phyloP scores from a whole-genome alignment of 2,888 invertebrate species.

The Arge pagana region DNA sequence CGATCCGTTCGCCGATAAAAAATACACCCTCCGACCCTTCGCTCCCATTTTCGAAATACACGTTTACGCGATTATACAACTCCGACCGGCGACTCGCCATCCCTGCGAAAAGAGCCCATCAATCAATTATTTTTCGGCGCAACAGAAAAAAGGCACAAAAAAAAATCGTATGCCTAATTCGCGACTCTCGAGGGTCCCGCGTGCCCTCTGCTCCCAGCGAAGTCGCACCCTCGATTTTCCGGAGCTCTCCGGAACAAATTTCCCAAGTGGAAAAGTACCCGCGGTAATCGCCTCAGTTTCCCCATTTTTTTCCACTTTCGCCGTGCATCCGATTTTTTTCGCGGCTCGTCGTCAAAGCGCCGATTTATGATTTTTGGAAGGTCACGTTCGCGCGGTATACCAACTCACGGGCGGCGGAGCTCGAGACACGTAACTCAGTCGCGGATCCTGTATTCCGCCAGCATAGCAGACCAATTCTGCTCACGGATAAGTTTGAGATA shows the following conservation, averaged over 20 bases:
- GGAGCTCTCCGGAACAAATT: too few relatives aligned
- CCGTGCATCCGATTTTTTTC: conserved; percentile 20
- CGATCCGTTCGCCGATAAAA: too few relatives aligned
- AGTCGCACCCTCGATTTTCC: conserved; percentile 9
- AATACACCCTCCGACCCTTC: too few relatives aligned
- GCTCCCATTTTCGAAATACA: too few relatives aligned
- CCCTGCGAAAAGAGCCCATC: too few relatives aligned
- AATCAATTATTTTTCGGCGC: conserved; percentile 6
- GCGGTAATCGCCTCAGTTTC: conserved; percentile 12
- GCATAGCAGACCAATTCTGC: conserved; percentile 20
- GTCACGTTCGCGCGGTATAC: too few relatives aligned
- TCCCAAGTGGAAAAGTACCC: conserved; percentile 8
- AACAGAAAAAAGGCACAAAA: conserved; percentile 6
- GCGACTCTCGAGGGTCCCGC: conserved; percentile 5
- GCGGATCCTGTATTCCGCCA: conserved; percentile 15
- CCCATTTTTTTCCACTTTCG: conserved; percentile 15
- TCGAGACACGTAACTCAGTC: conserved; percentile 15
- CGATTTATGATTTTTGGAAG: too few relatives aligned
- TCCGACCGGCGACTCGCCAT: too few relatives aligned
- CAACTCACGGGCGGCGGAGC: too few relatives aligned
- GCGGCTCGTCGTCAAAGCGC: too few relatives aligned
- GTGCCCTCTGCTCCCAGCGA: conserved; percentile 5
- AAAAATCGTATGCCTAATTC: neutral
- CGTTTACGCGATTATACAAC: too few relatives aligned
- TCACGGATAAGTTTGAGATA: conserved; percentile 22